Evolutionary conservation across 2,888 invertebrate species (phyloP), one percentile per base, ranked within the genome.

Genomic region (Plagodis pulveraria): DNA sequence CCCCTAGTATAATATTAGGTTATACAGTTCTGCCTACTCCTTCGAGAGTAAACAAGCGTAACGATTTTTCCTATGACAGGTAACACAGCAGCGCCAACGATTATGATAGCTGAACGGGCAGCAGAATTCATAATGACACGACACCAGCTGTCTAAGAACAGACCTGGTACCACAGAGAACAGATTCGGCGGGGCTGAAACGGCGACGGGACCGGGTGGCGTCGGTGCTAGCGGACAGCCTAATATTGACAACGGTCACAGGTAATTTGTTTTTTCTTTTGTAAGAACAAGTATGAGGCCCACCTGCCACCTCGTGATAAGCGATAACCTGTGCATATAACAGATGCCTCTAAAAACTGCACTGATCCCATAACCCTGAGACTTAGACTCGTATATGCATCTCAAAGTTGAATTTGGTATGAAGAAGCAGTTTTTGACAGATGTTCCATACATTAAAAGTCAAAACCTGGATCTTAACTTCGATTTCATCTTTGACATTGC

Each of bases 91-190:
- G 94, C 93, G 0, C 94, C 94, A 0, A 85, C 89, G 0, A 93
- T 94, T 69, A 94, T 94, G 94, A 91, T 94, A 70, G 94, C 91
- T 0, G 94, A 94, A 66, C 88, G 93, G 36, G 94, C 86, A 0
- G 88, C 94, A 0, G 89, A 93, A 59, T 94, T 94, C 73, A 82
- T 94, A 49, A 85, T 86, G 55, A 84, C 83, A 2, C 84, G 90
- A 1, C 92, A 94, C 62, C 90, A 89, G 80, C 75, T 82, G 1
- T 81, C 74, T 5, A 85, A 81, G 67, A 80, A 78, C 32, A 69
- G 74, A 22, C 84, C 84, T 0, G 74, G 58, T 0, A 56, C 53
- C 0, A 57, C 81, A 0, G 73, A 56, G 6, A 78, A 81, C 45
- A 70, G 78, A 33, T 85, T 85, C 54, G 83, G 84, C 5, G 68